Conservation (phyloP, 2,888 invertebrate genomes). For the Halictus ligatus region DNA sequence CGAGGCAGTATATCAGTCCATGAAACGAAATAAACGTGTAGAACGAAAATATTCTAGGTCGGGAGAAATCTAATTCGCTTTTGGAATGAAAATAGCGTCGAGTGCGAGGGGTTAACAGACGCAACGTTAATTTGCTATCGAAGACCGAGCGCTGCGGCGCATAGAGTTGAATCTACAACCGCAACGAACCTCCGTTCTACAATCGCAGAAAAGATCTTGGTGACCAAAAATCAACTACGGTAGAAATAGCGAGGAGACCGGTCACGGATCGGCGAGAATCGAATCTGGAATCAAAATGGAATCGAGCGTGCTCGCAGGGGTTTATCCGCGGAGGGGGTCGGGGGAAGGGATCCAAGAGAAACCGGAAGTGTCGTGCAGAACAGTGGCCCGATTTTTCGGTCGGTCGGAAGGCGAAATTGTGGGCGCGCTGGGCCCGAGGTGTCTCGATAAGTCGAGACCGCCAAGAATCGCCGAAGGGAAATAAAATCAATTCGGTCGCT, state of each 20-base stretch:
- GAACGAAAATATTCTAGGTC: too few relatives aligned
- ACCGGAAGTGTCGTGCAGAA: slow-evolving; percentile 50
- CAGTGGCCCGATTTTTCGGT: slow-evolving; percentile 54
- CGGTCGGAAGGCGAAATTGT: slow-evolving; percentile 58
- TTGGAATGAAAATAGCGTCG: too few relatives aligned
- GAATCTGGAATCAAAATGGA: slow-evolving; percentile 28
- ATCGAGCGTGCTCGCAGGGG: neutral
- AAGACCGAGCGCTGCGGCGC: too few relatives aligned
- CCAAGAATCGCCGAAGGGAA: slow-evolving; percentile 65
- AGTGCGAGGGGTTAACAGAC: too few relatives aligned
- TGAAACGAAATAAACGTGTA: too few relatives aligned
- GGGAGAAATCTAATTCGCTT: too few relatives aligned
- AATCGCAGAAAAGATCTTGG: neutral
- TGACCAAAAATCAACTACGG: neutral
- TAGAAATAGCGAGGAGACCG: neutral
- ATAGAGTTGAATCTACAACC: neutral
- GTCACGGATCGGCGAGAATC: neutral
- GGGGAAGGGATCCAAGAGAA: neutral
- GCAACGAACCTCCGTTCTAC: neutral
- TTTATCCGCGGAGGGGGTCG: slow-evolving; percentile 1
- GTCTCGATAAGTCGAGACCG: slow-evolving; percentile 66
- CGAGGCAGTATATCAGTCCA: too few relatives aligned
- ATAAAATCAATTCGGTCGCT: slow-evolving; percentile 72
- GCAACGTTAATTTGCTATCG: too few relatives aligned
- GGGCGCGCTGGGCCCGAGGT: slow-evolving; percentile 55